Base-by-base conservation (phyloP, 2,797 vertebrate species). In the Sebastolobus altivelis region DNA sequence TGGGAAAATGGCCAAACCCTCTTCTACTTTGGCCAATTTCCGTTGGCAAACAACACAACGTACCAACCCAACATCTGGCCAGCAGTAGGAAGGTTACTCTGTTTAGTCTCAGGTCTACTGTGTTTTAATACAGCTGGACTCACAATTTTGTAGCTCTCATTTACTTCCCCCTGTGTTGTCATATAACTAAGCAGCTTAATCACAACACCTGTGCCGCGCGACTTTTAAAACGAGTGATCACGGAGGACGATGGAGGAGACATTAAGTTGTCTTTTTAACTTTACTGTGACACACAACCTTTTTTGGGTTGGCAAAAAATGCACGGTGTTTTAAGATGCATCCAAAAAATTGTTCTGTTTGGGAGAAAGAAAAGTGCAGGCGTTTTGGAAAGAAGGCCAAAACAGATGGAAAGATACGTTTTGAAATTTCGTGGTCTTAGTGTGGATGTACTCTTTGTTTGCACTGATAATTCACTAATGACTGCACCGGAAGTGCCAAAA, bases 381-480 rank as follows among this genome's bases (percentile, higher is more conserved):
- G 72, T 59, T 71, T 65, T 40, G 54, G 31, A 59, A 27, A 71
- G 29, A 61, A 12, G 58, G 37, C 22, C 37, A 43, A 58, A 78
- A 58, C 55, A 49, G 22, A 59, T 25, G 25, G 25, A 40, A 58
- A 14, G 14, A 35, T 46, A 16, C 16, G 10, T 46, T 72, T 22
- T 73, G 20, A 67, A 69, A 72, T 65, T 31, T 27, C 7, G 37
- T 56, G 2, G 4, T 54, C 33, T 79, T 25, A 20, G 20, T 46
- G 43, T 62, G 59, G n/a, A 35, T 69, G 22, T 22, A 27, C 29
- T 67, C n/a, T 69, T 70, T 35, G 33, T 79, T 74, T 83, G 43
- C 12, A 29, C 27, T 68, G 38, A 61, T 82, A 66, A 66, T 73
- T 73, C 40, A 63, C 22, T 43, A 65, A 78, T 77, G 37, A 80